These are phyloP conservation scores for Amphipoea lucens DNA, from an alignment of 2,888 invertebrate genomes.

Conservation along the genomic window DNA sequence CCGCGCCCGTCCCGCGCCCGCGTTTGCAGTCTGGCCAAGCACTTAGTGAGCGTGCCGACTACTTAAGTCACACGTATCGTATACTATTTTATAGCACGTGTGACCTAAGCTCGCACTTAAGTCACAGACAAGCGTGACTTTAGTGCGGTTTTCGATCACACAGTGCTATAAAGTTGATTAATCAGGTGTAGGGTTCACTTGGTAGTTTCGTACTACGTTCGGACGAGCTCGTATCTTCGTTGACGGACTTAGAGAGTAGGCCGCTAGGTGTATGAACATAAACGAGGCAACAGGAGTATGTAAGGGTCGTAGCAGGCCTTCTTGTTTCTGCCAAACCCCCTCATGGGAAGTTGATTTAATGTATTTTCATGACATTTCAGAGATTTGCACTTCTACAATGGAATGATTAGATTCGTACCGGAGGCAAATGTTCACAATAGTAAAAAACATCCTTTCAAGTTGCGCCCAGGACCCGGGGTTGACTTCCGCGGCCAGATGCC, in stretches of 20 bases:
- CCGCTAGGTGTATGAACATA: not conserved
- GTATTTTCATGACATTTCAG: slow-evolving; percentile 50
- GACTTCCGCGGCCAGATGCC: slow-evolving; percentile 70
- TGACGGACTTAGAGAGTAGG: no score
- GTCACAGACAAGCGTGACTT: not conserved
- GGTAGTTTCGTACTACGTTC: no score
- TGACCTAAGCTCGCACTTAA: not conserved
- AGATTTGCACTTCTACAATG: slow-evolving; percentile 71
- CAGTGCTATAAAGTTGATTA: no score
- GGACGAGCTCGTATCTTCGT: no score
- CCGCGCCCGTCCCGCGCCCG: no score
- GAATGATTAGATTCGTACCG: slow-evolving; percentile 60
- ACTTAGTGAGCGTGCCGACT: not conserved
- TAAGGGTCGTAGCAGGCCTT: not conserved
- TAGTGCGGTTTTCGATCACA: no score
- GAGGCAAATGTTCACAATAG: slow-evolving; percentile 66
- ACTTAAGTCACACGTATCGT: not conserved
- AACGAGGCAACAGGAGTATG: not conserved
- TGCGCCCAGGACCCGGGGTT: slow-evolving; percentile 71
- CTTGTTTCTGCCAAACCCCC: not conserved
- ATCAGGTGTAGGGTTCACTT: no score
- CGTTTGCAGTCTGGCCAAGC: no score
- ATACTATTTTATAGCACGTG: not conserved
- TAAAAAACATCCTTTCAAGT: slow-evolving; percentile 67
- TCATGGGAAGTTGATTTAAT: not conserved